Evolutionary conservation across 2,797 vertebrate species (phyloP).

Genomic region (Clarias fuscus): DNA sequence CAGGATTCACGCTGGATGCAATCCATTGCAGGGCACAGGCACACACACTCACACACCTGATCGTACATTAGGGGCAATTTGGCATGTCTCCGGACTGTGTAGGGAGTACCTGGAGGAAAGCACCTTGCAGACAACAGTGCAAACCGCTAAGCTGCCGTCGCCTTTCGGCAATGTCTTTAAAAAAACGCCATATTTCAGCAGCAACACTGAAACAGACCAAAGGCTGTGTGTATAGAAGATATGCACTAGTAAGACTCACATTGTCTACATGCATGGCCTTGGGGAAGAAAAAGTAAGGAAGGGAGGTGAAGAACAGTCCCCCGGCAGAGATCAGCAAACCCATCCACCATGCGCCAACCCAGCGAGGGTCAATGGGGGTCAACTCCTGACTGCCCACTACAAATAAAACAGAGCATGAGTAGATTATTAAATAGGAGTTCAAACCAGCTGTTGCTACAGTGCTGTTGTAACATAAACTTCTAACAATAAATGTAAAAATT

Average conservation of each 20-base stretch:
- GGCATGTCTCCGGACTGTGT: too few relatives aligned
- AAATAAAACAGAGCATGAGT: not conserved
- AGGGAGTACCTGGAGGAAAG: too few relatives aligned
- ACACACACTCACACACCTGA: too few relatives aligned
- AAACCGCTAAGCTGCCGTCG: too few relatives aligned
- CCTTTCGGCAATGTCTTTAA: not conserved
- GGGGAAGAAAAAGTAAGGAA: constrained; percentile 97
- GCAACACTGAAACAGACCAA: not conserved
- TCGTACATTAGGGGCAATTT: too few relatives aligned
- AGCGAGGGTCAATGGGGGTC: constrained; percentile 82
- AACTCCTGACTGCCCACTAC: constrained; percentile 70
- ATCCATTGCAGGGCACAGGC: too few relatives aligned
- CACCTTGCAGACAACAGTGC: too few relatives aligned
- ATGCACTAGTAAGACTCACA: constrained; percentile 57
- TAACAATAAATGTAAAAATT: not conserved
- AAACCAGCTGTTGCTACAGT: not conserved
- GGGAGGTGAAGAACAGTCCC: constrained; percentile 82
- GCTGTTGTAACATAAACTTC: not conserved
- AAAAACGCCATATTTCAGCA: not conserved
- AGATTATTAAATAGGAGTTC: not conserved
- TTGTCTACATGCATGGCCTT: constrained; percentile 65
- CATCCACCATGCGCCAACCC: constrained; percentile 99
- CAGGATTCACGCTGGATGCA: too few relatives aligned
- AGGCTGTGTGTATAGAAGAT: not conserved
- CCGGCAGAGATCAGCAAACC: constrained; percentile 85